phyloP scores from a whole-genome alignment of 2,888 invertebrate species.

The Cheilosia vernalis region DNA sequence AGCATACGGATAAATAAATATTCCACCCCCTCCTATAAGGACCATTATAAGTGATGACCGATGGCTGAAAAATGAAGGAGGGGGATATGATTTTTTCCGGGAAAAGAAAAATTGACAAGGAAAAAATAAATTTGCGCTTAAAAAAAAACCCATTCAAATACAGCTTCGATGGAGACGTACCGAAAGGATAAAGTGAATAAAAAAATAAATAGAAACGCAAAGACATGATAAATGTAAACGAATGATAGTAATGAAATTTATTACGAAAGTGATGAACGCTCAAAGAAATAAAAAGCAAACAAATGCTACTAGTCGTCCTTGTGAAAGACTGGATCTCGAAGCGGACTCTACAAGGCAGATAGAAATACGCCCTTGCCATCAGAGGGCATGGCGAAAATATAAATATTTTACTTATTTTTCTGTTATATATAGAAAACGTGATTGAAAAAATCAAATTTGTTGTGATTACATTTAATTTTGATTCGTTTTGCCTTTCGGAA shows the following conservation, averaged over 20 bases:
- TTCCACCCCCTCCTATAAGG: conserved; percentile 11
- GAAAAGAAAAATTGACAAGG: no score
- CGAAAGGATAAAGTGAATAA: conserved; percentile 33
- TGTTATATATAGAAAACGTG: conserved; percentile 43
- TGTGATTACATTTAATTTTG: conserved; percentile 60
- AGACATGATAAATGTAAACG: conserved; percentile 76
- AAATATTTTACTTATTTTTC: conserved; percentile 11
- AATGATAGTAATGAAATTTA: conserved; percentile 78
- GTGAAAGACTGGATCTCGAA: conserved; percentile 7
- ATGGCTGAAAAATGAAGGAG: conserved; percentile 17
- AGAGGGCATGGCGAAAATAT: conserved; percentile 38
- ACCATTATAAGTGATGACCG: conserved; percentile 9
- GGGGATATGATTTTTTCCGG: no score
- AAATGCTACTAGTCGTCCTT: conserved; percentile 76
- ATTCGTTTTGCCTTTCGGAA: conserved; percentile 37
- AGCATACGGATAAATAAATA: conserved; percentile 37
- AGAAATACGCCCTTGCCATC: conserved; percentile 21
- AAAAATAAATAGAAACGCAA: conserved; percentile 36
- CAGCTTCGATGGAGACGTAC: background rate
- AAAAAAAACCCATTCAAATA: conserved; percentile 7
- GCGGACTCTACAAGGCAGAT: background rate
- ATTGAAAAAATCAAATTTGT: conserved; percentile 71
- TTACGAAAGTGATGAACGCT: conserved; percentile 66
- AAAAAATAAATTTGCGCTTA: background rate
- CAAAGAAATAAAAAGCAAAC: conserved; percentile 78